These are phyloP conservation scores for Pygocentrus nattereri DNA, from an alignment of 2,797 vertebrate species.

Conservation along the genomic window DNA sequence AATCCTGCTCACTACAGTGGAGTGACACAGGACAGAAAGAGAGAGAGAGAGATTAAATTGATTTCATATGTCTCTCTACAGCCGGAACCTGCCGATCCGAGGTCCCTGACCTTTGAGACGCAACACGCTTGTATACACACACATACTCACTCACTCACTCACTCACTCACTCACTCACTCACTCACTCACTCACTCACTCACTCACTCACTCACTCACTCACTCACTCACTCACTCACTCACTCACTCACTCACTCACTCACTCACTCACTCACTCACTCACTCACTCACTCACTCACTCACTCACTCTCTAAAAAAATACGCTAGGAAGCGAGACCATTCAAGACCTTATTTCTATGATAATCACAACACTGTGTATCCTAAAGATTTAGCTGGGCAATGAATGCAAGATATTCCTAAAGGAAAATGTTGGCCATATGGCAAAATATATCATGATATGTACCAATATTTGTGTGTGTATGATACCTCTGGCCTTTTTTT, in stretches of 20 bases:
- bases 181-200: not conserved
- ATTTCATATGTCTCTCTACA: conserved; percentile 64
- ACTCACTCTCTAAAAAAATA: too few species aligned
- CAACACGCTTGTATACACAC: conserved; percentile 51
- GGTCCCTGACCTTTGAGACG: conserved; percentile 52
- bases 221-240: not conserved
- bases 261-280: not conserved
- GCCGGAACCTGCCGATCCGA: conserved; percentile 59
- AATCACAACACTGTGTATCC: not conserved
- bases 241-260: not conserved
- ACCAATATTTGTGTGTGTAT: too few species aligned
- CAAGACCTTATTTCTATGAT: not conserved
- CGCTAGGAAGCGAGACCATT: not conserved
- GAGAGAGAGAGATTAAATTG: conserved; percentile 60
- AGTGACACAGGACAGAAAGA: conserved; percentile 65
- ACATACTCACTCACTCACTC: not conserved
- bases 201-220: not conserved
- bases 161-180: not conserved
- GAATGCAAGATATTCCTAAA: too few species aligned
- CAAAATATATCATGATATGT: too few species aligned
- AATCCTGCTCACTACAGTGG: conserved; percentile 64
- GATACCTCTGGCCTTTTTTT: too few species aligned
- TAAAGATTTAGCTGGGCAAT: too few species aligned
- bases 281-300: not conserved
- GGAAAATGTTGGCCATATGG: too few species aligned